These are phyloP conservation scores for Idaea straminata DNA, from an alignment of 2,888 invertebrate species.

Conservation along the genomic window DNA sequence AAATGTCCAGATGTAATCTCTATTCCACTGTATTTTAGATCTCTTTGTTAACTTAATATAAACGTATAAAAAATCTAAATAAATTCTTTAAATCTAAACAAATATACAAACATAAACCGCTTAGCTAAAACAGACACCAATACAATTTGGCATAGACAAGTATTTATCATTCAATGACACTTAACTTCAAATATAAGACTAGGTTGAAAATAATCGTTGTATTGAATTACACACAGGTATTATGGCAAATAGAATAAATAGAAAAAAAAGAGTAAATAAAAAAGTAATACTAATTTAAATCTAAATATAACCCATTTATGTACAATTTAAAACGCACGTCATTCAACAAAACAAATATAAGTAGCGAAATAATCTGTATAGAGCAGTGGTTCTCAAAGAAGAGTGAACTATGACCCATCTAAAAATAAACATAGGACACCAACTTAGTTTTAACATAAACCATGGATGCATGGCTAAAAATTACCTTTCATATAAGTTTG, in stretches of 20 bases:
- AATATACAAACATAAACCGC: conserved; percentile 24
- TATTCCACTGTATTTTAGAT: background rate
- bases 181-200: conserved; percentile 42
- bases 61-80: background rate
- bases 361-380: no score
- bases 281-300: background rate
- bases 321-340: background rate
- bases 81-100: background rate
- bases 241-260: conserved; percentile 3
- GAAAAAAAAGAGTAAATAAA: background rate
- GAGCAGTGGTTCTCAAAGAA: no score
- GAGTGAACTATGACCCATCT: no score
- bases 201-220: conserved; percentile 58
- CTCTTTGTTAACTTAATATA: background rate
- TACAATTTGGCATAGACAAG: background rate
- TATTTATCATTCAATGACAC: background rate
- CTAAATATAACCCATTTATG: background rate
- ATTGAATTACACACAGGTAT: conserved; percentile 49
- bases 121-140: background rate
- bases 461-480: no score
- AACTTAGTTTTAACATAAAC: no score
- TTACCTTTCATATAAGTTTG: no score
- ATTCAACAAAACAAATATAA: background rate
- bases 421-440: no score
- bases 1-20: background rate